Evolutionary conservation across 2,113 vertebrate species (phyloP).

Genomic region (Eudorcas thomsonii): DNA sequence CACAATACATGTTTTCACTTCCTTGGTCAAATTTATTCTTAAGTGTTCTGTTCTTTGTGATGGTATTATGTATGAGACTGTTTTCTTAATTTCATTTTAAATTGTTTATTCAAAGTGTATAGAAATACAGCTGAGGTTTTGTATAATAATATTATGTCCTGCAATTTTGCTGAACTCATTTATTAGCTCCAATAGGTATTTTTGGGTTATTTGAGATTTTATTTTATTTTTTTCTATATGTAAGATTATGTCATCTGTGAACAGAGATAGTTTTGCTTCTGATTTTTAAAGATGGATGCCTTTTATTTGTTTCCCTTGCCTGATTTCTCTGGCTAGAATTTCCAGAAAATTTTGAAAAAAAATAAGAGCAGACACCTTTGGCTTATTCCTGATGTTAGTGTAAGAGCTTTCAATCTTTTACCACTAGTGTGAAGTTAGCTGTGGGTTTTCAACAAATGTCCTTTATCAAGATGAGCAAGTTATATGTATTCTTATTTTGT

Average conservation of each 20-base stretch:
- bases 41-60: background rate
- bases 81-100: background rate
- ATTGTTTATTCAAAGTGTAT: background rate
- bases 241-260: background rate
- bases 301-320: background rate
- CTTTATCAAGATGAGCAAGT: background rate
- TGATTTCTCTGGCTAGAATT: background rate
- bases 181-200: background rate
- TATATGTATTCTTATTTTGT: background rate
- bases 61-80: background rate
- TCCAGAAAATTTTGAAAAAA: background rate
- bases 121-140: background rate
- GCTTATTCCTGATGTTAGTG: background rate
- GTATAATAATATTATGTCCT: background rate
- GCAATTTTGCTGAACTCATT: background rate
- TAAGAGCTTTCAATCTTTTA: background rate
- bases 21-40: background rate
- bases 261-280: background rate
- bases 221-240: background rate
- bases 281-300: background rate
- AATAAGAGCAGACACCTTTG: background rate
- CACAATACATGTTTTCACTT: background rate
- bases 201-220: background rate
- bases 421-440: background rate
- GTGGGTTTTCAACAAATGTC: background rate